Percentiles rank a stretch among this genome's conserved stretches.
Conservation (phyloP, 2,113 vertebrate species). For the Polypterus bichir region DNA sequence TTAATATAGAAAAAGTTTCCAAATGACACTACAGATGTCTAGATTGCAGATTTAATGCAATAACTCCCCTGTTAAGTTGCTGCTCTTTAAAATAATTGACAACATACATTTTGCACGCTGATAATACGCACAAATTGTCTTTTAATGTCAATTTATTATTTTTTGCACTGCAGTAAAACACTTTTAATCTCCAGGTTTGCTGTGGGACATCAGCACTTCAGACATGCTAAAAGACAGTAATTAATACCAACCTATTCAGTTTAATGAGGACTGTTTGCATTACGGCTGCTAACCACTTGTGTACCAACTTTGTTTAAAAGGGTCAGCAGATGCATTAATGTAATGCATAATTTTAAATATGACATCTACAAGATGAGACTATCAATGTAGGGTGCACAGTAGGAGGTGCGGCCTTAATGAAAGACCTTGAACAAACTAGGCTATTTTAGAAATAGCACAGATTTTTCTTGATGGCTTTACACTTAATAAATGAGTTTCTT, state of each 20-base stretch:
- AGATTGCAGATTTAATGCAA: slow-evolving; percentile 5
- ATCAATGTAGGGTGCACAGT: not conserved
- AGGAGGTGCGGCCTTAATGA: not conserved
- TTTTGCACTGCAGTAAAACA: not conserved
- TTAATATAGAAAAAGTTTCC: slow-evolving; percentile 1
- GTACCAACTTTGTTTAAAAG: slow-evolving; percentile 6
- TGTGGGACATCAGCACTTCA: not conserved
- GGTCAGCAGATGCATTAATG: slow-evolving; percentile 5
- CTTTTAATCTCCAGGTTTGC: not conserved
- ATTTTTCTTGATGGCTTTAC: not conserved
- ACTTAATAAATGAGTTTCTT: not conserved
- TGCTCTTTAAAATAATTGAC: slow-evolving; percentile 3
- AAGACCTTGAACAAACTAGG: not conserved
- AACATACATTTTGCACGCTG: slow-evolving; percentile 4
- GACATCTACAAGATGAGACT: not conserved
- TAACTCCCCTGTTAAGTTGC: slow-evolving; percentile 2
- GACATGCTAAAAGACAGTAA: slow-evolving; percentile 6
- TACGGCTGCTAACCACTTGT: slow-evolving; percentile 4
- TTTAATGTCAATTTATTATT: slow-evolving; percentile 4
- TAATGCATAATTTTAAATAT: slow-evolving; percentile 5
- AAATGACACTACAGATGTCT: not conserved
- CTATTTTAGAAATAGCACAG: not conserved
- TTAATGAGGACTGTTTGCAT: slow-evolving; percentile 8
- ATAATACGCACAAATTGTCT: slow-evolving; percentile 5
- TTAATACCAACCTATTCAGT: slow-evolving; percentile 7